phyloP scores from a whole-genome alignment of 2,113 vertebrate genomes.

The Calidris pugnax region DNA sequence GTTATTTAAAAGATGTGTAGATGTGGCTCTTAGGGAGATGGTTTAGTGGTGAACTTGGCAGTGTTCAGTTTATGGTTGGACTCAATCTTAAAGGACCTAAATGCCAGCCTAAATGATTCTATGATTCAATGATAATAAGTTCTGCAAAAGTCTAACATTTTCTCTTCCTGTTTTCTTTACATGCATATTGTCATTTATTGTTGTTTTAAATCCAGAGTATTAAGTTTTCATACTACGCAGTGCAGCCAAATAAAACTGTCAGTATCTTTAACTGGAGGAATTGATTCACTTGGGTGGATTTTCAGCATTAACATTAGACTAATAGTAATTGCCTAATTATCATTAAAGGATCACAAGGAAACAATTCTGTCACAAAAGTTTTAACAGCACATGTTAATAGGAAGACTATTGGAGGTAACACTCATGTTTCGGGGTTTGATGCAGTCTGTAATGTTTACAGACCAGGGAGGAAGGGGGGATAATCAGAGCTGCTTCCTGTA shows the following conservation, averaged over 20 bases:
- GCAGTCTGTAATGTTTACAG: not conserved
- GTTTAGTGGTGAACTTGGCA: not conserved
- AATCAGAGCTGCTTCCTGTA: not conserved
- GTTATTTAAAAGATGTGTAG: not conserved
- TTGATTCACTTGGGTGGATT: not conserved
- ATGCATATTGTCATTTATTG: not conserved
- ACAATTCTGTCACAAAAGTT: not conserved
- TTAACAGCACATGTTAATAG: not conserved
- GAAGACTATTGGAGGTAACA: not conserved
- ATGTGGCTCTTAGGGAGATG: not conserved
- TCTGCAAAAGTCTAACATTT: not conserved
- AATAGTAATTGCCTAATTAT: not conserved
- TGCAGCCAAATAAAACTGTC: not conserved
- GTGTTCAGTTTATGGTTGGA: not conserved
- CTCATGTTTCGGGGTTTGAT: not conserved
- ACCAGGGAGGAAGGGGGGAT: rapidly evolving
- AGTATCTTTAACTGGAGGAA: not conserved
- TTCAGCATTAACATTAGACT: not conserved
- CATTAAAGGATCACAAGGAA: not conserved
- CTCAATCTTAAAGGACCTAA: rapidly evolving
- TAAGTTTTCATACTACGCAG: not conserved
- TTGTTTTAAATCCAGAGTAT: not conserved
- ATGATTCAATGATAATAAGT: not conserved
- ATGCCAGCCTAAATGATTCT: not conserved
- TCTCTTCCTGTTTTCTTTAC: not conserved